phyloP scores from a whole-genome alignment of 2,888 invertebrate genomes.

The Tricholauxania praeusta region DNA sequence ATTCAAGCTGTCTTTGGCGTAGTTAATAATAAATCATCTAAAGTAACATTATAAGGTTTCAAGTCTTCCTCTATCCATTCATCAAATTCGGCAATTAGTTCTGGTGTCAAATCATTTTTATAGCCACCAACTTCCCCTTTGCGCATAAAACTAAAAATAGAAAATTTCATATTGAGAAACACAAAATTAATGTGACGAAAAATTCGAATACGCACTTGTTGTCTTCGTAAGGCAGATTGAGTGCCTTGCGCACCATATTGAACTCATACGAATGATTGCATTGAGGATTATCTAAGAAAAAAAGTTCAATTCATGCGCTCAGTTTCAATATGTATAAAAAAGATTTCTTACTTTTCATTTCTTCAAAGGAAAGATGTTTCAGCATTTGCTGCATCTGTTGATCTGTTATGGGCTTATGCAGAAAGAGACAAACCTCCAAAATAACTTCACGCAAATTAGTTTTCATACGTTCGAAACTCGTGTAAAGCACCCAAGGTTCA shows the following conservation, averaged over 20 bases:
- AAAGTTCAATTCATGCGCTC: neutral
- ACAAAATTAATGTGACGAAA: neutral
- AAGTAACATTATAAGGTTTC: conserved; percentile 24
- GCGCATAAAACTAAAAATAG: conserved; percentile 40
- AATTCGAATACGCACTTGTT: conserved; percentile 37
- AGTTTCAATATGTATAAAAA: neutral
- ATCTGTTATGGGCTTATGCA: conserved; percentile 50
- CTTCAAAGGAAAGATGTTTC: conserved; percentile 58
- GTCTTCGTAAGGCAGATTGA: conserved; percentile 23
- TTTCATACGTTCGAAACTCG: conserved; percentile 60
- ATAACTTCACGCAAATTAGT: conserved; percentile 52
- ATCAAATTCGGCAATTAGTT: conserved; percentile 39
- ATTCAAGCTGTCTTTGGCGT: no score
- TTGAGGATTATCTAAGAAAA: conserved; percentile 52
- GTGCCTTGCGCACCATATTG: conserved; percentile 10
- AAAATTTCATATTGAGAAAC: neutral
- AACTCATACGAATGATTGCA: conserved; percentile 55
- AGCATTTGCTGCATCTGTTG: conserved; percentile 52
- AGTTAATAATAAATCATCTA: conserved; percentile 39
- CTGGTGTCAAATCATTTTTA: conserved; percentile 40
- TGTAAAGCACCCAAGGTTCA: conserved; percentile 57
- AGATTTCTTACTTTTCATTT: conserved; percentile 55
- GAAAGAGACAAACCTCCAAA: conserved; percentile 52
- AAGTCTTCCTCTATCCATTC: conserved; percentile 39
- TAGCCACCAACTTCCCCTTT: conserved; percentile 41